phyloP scores from a whole-genome alignment of 1,140 invertebrate species.

The Achatina immaculata region DNA sequence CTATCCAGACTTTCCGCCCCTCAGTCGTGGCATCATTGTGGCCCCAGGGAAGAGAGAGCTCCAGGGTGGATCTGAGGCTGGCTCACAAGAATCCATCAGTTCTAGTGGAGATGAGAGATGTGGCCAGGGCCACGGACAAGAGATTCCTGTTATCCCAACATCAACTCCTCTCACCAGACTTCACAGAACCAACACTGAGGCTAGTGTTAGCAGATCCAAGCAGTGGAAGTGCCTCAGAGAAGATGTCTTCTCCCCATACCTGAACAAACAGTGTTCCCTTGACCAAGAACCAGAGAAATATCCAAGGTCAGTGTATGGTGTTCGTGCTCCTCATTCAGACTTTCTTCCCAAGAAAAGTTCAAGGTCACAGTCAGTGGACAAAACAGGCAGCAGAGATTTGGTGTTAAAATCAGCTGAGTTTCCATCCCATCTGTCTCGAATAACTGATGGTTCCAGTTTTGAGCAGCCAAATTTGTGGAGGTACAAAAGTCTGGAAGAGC shows the following conservation, averaged over 20 bases:
- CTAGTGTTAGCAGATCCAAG: no score
- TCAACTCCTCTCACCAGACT: no score
- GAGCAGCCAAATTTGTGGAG: not conserved
- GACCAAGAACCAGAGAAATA: not conserved
- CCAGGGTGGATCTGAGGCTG: no score
- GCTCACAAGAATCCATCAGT: no score
- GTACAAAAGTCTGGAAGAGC: slow-evolving; percentile 23
- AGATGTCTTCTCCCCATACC: not conserved
- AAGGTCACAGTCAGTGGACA: no score
- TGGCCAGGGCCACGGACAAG: no score
- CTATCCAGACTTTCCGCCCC: no score
- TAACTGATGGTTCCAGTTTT: not conserved
- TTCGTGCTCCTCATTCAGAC: not conserved
- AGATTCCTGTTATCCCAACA: no score
- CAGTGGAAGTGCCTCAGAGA: not conserved
- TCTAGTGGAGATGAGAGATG: no score
- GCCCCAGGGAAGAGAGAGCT: no score
- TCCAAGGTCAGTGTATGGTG: not conserved
- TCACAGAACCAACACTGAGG: no score
- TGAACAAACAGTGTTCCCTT: not conserved
- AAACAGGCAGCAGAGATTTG: not conserved
- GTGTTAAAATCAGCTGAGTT: not conserved
- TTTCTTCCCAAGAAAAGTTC: not conserved
- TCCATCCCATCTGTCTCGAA: not conserved
- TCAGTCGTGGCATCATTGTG: no score